Conservation (phyloP, 2,888 invertebrate species). For the Tachina lurida region DNA sequence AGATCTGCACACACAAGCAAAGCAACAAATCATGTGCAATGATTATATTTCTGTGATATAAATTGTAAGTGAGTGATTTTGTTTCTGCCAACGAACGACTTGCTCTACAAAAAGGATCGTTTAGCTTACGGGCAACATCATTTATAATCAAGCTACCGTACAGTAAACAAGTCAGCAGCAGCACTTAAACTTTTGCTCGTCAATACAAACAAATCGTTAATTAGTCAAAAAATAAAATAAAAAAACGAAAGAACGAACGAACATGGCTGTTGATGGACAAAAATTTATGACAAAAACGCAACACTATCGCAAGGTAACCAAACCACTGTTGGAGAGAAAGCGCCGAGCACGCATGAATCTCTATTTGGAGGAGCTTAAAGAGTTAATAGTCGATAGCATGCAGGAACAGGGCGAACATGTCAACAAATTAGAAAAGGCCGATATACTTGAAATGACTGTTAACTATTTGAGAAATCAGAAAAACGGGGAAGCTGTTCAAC, state of each 20-base stretch:
- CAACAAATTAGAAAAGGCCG: conserved; percentile 94
- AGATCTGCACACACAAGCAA: conserved; percentile 52
- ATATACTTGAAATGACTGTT: conserved; percentile 94
- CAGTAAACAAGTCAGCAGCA: conserved; percentile 73
- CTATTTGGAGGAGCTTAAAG: conserved; percentile 94
- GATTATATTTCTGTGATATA: conserved; percentile 47
- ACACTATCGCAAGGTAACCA: conserved; percentile 96
- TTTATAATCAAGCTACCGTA: conserved; percentile 81
- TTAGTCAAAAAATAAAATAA: not conserved
- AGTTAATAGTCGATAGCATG: conserved; percentile 91
- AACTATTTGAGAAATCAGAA: conserved; percentile 83
- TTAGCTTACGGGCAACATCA: conserved; percentile 81
- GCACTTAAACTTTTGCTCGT: conserved; percentile 13
- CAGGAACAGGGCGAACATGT: conserved; percentile 95
- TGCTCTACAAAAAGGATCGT: conserved; percentile 81
- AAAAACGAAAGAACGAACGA: not conserved
- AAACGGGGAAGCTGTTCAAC: conserved; percentile 67
- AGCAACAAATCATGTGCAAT: conserved; percentile 44
- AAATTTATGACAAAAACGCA: conserved; percentile 91
- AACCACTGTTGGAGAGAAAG: conserved; percentile 94
- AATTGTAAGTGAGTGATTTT: conserved; percentile 55
- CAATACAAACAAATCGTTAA: conserved; percentile 21
- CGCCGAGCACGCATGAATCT: conserved; percentile 94
- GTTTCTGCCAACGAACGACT: conserved; percentile 47
- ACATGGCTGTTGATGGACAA: conserved; percentile 81